Percentiles rank a stretch among this genome's conserved stretches.
phyloP scores from a whole-genome alignment of 2,113 vertebrate species.

The Pholis gunnellus region DNA sequence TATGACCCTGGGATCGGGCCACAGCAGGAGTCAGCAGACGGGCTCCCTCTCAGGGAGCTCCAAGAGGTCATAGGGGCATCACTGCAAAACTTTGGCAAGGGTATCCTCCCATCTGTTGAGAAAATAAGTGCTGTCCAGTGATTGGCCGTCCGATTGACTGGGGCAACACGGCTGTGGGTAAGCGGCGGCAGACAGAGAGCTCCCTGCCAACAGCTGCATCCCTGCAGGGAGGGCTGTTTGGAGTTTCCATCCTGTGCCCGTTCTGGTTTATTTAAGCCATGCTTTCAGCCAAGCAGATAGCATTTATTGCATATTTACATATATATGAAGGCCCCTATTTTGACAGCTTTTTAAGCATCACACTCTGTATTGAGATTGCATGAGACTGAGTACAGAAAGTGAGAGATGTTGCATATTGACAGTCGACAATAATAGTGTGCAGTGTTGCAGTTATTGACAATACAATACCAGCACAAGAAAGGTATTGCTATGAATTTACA shows the following conservation, averaged over 20 bases:
- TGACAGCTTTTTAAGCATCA: slow-evolving; percentile 70
- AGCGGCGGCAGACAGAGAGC: slow-evolving; percentile 47
- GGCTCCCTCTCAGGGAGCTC: slow-evolving; percentile 71
- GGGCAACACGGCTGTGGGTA: slow-evolving; percentile 35
- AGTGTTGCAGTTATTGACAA: slow-evolving; percentile 53
- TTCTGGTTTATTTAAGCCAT: slow-evolving; percentile 72
- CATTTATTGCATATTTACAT: slow-evolving; percentile 81
- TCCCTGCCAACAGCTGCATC: slow-evolving; percentile 58
- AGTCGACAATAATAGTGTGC: slow-evolving; percentile 59
- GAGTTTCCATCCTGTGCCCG: slow-evolving; percentile 54
- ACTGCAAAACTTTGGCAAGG: slow-evolving; percentile 75
- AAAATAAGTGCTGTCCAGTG: slow-evolving; percentile 64
- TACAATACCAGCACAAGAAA: slow-evolving; percentile 32
- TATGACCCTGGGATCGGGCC: slow-evolving; percentile 57
- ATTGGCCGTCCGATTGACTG: slow-evolving; percentile 67
- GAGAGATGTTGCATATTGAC: slow-evolving; percentile 57
- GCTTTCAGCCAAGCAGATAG: slow-evolving; percentile 70
- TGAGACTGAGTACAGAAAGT: slow-evolving; percentile 66
- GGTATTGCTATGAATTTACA: slow-evolving; percentile 7
- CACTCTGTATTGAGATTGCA: slow-evolving; percentile 59
- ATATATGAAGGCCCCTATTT: slow-evolving; percentile 58
- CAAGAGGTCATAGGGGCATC: slow-evolving; percentile 69
- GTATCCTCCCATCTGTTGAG: slow-evolving; percentile 81
- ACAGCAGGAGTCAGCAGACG: slow-evolving; percentile 69
- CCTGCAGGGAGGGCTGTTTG: slow-evolving; percentile 53